These are phyloP conservation scores for Pelosia muscerda DNA, from an alignment of 2,888 invertebrate species.

Conservation along the genomic window DNA sequence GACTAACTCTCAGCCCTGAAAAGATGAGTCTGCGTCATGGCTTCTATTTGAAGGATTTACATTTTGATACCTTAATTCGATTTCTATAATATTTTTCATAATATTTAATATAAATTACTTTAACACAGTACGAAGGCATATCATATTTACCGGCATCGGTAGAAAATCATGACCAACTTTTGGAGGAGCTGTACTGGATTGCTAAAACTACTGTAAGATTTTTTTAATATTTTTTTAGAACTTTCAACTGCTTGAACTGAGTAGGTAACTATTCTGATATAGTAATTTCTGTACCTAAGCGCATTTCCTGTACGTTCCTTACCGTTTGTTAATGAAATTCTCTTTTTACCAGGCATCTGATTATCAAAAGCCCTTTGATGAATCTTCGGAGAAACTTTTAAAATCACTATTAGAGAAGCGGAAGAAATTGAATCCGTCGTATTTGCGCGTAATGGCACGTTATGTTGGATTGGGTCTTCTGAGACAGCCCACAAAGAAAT, in stretches of 20 bases:
- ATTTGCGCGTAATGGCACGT: constrained; percentile 81
- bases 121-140: constrained; percentile 69
- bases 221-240: constrained; percentile 26
- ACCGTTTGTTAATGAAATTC: background rate
- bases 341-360: constrained; percentile 71
- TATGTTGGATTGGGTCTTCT: constrained; percentile 79
- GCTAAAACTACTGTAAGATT: constrained; percentile 80
- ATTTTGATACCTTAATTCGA: no score
- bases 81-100: background rate
- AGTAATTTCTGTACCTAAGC: background rate
- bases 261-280: background rate
- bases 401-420: constrained; percentile 74
- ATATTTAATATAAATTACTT: constrained; percentile 4
- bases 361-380: constrained; percentile 75
- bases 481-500: constrained; percentile 57
- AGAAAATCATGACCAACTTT: constrained; percentile 68
- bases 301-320: no score
- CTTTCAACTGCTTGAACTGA: background rate
- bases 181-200: constrained; percentile 80
- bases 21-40: background rate
- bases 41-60: no score
- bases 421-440: constrained; percentile 77
- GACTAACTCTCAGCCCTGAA: background rate
- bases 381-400: constrained; percentile 69
- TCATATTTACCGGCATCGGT: constrained; percentile 64